Percentiles rank a stretch among this genome's conserved stretches.
These are phyloP conservation scores for Ctenosaura bakeri DNA, from an alignment of 2,797 vertebrate genomes.

Conservation along the genomic window DNA sequence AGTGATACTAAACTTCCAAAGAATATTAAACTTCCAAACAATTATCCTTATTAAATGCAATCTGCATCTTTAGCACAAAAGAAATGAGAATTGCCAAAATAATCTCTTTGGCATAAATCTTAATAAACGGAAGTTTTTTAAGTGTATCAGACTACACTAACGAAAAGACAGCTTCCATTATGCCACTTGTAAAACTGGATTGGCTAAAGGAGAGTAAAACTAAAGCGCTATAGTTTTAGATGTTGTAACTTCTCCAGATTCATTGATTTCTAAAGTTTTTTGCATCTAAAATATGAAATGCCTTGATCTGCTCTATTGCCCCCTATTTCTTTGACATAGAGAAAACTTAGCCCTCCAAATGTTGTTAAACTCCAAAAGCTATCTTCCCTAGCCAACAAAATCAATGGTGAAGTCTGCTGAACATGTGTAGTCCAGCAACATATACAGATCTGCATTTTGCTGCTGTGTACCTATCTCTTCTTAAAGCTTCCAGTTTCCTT, in stretches of 20 bases:
- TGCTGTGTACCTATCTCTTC: no score
- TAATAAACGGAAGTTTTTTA: slow-evolving; percentile 72
- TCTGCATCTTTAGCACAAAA: slow-evolving; percentile 70
- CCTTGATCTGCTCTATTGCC: no score
- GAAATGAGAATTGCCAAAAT: slow-evolving; percentile 67
- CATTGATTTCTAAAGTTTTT: slow-evolving; percentile 65
- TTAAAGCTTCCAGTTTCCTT: no score
- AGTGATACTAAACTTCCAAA: slow-evolving; percentile 63
- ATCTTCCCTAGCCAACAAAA: no score
- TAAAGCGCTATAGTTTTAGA: slow-evolving; percentile 67
- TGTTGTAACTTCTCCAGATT: slow-evolving; percentile 65
- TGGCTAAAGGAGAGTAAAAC: slow-evolving; percentile 61
- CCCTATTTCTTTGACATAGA: no score
- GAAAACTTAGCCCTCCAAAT: no score
- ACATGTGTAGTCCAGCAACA: no score
- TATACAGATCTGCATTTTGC: no score
- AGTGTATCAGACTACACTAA: slow-evolving; percentile 70
- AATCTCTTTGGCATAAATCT: slow-evolving; percentile 67
- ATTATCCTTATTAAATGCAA: slow-evolving; percentile 79
- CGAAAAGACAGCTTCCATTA: slow-evolving; percentile 72
- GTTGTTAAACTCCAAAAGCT: no score
- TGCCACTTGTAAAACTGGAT: slow-evolving; percentile 61
- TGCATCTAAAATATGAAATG: slow-evolving; percentile 54
- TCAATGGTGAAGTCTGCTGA: no score
- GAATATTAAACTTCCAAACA: slow-evolving; percentile 77